Base-by-base conservation (phyloP, 30 jellyfish, hydroid and myxozoan genomes). In the Hydractinia symbiolongicarpus region DNA sequence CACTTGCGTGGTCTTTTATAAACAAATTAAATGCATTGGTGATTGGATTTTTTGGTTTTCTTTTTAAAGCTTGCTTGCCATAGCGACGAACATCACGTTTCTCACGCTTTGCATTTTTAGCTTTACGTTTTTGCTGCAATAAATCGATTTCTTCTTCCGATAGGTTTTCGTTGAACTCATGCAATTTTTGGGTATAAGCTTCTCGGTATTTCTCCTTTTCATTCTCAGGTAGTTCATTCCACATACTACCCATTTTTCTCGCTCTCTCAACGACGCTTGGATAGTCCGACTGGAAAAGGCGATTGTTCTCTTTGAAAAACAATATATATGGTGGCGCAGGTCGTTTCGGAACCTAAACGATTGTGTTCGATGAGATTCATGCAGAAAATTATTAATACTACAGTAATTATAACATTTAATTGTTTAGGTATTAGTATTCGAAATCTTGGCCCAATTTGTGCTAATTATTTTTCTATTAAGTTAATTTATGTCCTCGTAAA, bases 311-410 rank as follows among this genome's bases (percentile, higher is more conserved):
- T 50, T 19, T 49, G 13, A 8, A 49, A 19, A 71, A 71, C n/a
- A 15, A 58, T 20, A 71, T 71, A 50, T n/a, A 71, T 6, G 80
- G 60, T 6, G 55, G 55, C 4, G 50, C 30, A 7, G 80, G 80
- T 7, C 80, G 80, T 71, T 71, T 71, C 50, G 80, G 80, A 50
- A 58, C 60, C 74, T 64, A 64, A 64, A 64, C 1, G 44, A 30
- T 30, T 30, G 44, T 30, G 44, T 30, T 2, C 44, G 2, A 30
- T 30, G 2, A n/a, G 2, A 30, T 30, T 30, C 2, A 30, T 30
- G 44, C 44, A 2, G 44, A 30, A 0, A 30, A 30, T n/a, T n/a
- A n/a, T n/a, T n/a, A n/a, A n/a, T n/a, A n/a, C n/a, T n/a, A n/a
- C n/a, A n/a, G n/a, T n/a, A n/a, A n/a, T n/a, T n/a, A n/a, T n/a